Evolutionary conservation across 1,140 invertebrate genomes (phyloP), one percentile per base, ranked within the genome.

Genomic region (Pinna nobilis): DNA sequence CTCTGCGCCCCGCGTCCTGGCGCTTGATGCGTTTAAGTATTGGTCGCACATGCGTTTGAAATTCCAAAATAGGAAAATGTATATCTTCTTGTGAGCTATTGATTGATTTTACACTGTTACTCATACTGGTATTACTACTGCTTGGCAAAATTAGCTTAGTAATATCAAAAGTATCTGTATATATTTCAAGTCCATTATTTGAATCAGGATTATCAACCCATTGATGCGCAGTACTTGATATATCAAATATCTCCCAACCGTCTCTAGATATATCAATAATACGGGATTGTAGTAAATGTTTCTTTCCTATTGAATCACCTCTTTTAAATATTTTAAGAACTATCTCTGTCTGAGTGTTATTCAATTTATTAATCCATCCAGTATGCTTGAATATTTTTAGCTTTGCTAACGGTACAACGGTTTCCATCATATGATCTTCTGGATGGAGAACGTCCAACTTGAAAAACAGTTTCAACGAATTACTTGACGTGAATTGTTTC

Each of bases 1-100:
- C 70, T 30, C 73, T 44, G n/a, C 76, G 55, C 15, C 60, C 57
- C 18, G 59, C 47, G 25, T 61, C 35, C 28, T 68, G 65, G 35
- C 76, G 59, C 72, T 78, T 78, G 59, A 68, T 74, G 50, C 79
- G 73, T 68, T 76, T 77, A 13, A 81, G 28, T 20, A 78, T 76
- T 3, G 63, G 44, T 37, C 59, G 59, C 44, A 41, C 59, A 15
- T 63, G 59, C 18, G 59, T 63, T 23, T 44, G 33, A 18, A 63
- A 37, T 63, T 63, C 59, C 25, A 63, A 18, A 44, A 63, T 44
- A 25, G 59, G 59, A 63, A 39, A 13, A 28, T 61, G 7, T 53
- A 13, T 41, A 37, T 20, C 3, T 25, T 13, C 37, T 28, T 25
- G 28, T 25, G 37, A n/a, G 20, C 18, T 61, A 33, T 13, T 44